phyloP scores from a whole-genome alignment of 2,888 invertebrate species.

The Brachypalpus laphriformis region DNA sequence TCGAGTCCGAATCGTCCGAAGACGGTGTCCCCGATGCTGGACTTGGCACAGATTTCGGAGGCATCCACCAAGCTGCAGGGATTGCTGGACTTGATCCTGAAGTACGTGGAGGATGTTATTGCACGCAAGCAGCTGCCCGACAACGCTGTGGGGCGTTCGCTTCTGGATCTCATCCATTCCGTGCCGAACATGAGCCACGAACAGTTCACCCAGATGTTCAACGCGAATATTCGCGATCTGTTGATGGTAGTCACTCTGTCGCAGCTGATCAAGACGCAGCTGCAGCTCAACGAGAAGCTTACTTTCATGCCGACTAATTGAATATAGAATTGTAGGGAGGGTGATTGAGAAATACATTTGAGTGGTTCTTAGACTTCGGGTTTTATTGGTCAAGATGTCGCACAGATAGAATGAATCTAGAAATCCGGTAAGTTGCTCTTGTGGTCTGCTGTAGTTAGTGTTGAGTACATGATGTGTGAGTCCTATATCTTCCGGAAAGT shows the following conservation, averaged over 20 bases:
- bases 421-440: not conserved
- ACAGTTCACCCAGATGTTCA: constrained; percentile 97
- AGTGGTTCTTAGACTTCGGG: constrained; percentile 9
- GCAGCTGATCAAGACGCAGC: constrained; percentile 97
- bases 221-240: constrained; percentile 97
- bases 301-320: constrained; percentile 90
- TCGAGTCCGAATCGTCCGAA: constrained; percentile 84
- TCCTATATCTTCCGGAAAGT: not conserved
- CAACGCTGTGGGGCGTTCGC: constrained; percentile 94
- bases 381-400: not conserved
- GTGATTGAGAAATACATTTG: constrained; percentile 49
- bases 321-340: constrained; percentile 52
- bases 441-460: not conserved
- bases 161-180: constrained; percentile 95
- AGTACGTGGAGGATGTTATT: constrained; percentile 96
- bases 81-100: constrained; percentile 89
- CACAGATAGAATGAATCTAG: not conserved
- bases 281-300: constrained; percentile 97
- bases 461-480: not conserved
- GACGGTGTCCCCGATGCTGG: constrained; percentile 88
- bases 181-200: constrained; percentile 95
- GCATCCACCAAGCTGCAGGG: constrained; percentile 91
- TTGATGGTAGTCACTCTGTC: constrained; percentile 98
- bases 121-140: constrained; percentile 90
- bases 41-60: constrained; percentile 92